Percentiles rank a stretch among this genome's conserved stretches.
Conservation (phyloP, 2,113 vertebrate genomes). For the Macaca nemestrina region DNA sequence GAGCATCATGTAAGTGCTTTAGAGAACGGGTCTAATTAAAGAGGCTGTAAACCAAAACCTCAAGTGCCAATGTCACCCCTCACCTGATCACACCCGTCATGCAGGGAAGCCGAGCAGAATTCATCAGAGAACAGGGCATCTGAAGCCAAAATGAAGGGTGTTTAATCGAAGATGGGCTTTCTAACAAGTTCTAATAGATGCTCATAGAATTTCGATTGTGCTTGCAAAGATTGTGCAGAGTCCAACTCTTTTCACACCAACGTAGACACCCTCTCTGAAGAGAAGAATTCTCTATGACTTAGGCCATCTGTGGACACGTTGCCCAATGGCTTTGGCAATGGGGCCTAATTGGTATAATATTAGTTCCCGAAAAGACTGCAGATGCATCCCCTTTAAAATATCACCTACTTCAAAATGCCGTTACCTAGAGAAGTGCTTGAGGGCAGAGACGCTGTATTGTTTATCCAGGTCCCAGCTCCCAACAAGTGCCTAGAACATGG, state of each 20-base stretch:
- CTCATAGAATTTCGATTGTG: background rate
- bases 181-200: background rate
- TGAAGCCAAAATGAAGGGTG: background rate
- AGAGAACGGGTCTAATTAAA: constrained; percentile 82
- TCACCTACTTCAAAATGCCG: fast-evolving
- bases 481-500: background rate
- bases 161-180: background rate
- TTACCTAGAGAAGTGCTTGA: fast-evolving
- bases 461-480: fast-evolving
- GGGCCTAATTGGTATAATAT: fast-evolving
- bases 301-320: fast-evolving
- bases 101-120: background rate
- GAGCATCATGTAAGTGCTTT: constrained; percentile 80
- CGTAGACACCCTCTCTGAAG: fast-evolving
- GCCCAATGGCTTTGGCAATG: fast-evolving
- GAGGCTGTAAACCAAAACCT: constrained; percentile 78
- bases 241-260: background rate
- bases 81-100: background rate
- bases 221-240: fast-evolving
- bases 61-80: constrained; percentile 59
- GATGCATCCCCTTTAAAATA: fast-evolving
- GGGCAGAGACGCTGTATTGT: too few relatives aligned
- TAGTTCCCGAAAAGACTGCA: fast-evolving
- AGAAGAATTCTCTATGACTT: background rate
- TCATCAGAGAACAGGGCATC: background rate